phyloP scores from a whole-genome alignment of 1,140 invertebrate species.

The Drosophila sucinea region DNA sequence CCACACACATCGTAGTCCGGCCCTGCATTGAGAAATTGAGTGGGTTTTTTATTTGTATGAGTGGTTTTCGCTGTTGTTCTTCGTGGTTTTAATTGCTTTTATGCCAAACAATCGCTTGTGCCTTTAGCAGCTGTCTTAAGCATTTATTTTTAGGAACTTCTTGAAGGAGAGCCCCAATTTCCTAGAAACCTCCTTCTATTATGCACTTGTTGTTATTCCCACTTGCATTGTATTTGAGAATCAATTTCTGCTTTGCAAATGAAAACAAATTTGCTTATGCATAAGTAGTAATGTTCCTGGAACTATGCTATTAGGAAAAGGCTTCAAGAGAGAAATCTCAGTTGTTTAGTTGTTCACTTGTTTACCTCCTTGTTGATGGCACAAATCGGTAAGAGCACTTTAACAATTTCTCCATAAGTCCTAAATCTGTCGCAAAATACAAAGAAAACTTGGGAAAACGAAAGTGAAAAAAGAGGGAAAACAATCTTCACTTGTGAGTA shows the following conservation, averaged over 20 bases:
- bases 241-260: neutral
- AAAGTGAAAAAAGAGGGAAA: neutral
- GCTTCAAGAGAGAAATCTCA: neutral
- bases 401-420: neutral
- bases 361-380: neutral
- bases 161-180: neutral
- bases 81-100: constrained; percentile 6
- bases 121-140: neutral
- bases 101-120: neutral
- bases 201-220: neutral
- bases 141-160: constrained; percentile 10
- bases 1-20: neutral
- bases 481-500: neutral
- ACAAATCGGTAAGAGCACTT: neutral
- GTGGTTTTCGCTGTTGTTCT: constrained; percentile 3
- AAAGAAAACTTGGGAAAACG: neutral
- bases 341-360: neutral
- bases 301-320: neutral
- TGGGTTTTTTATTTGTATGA: neutral
- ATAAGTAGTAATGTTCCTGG: neutral
- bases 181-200: neutral
- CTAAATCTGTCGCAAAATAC: neutral
- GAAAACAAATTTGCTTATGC: neutral
- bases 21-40: neutral
- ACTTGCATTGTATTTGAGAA: neutral